These are phyloP conservation scores for Calonectris borealis DNA, from an alignment of 2,113 vertebrate species.

Conservation along the genomic window DNA sequence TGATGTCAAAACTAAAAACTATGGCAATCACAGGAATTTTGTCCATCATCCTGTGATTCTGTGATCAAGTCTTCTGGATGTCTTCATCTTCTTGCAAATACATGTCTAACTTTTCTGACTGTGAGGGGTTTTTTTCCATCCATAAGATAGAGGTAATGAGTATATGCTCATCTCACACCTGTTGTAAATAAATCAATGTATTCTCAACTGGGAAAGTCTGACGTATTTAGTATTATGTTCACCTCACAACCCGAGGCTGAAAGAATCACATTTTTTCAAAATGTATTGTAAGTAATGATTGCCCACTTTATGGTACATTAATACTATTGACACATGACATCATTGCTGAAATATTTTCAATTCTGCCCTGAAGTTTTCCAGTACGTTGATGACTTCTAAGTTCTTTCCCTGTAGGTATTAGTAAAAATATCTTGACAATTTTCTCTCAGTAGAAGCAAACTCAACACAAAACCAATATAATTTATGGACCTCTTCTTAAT, in stretches of 20 bases:
- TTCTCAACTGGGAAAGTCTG: background rate
- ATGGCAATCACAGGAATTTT: accelerated
- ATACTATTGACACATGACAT: background rate
- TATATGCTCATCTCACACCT: background rate
- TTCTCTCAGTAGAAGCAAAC: background rate
- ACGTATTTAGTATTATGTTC: background rate
- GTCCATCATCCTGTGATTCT: background rate
- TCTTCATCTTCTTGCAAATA: background rate
- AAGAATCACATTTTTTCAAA: background rate
- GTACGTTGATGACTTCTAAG: background rate
- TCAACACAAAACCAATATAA: background rate
- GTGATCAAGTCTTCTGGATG: background rate
- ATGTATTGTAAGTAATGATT: background rate
- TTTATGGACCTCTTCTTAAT: background rate
- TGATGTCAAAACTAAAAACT: background rate
- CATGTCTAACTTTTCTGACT: background rate
- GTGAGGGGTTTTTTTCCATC: background rate
- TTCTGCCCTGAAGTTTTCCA: background rate
- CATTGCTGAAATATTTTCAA: background rate
- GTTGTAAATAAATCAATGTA: background rate
- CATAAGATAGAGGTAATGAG: background rate
- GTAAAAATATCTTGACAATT: background rate
- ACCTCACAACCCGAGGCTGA: background rate
- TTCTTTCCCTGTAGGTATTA: background rate
- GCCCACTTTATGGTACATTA: background rate